Percentiles rank a stretch among this genome's conserved stretches.
Conservation (phyloP, 1,140 invertebrate species). For the Coptotermes formosanus region DNA sequence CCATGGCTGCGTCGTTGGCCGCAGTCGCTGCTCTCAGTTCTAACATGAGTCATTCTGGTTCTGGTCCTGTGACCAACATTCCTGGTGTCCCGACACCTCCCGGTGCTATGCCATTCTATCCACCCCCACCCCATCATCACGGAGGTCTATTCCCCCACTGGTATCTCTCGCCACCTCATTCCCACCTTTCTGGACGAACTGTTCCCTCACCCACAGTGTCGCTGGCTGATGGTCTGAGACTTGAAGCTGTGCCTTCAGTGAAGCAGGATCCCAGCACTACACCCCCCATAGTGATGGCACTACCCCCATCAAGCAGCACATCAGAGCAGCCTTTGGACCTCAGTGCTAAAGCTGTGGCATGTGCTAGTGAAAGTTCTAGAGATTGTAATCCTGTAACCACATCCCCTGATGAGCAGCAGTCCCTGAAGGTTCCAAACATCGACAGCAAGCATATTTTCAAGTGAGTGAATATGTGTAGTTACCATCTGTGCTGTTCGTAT, state of each 20-base stretch:
- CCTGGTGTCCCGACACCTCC: constrained; percentile 36
- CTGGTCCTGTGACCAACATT: background rate
- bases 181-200: constrained; percentile 32
- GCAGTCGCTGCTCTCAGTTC: constrained; percentile 57
- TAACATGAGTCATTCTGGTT: background rate
- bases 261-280: constrained; percentile 30
- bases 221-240: constrained; percentile 31
- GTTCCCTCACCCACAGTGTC: background rate
- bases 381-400: background rate
- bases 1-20: constrained; percentile 62
- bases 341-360: constrained; percentile 38
- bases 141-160: constrained; percentile 33
- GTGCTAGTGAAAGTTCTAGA: background rate
- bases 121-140: constrained; percentile 33
- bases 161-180: constrained; percentile 37
- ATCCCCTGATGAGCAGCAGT: constrained; percentile 20
- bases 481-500: too few species aligned
- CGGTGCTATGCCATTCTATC: constrained; percentile 40
- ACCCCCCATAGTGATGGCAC: constrained; percentile 21
- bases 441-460: constrained; percentile 68
- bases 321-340: constrained; percentile 43
- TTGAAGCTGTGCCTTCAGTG: constrained; percentile 20
- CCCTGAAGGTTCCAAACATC: constrained; percentile 44
- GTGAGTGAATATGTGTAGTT: constrained; percentile 51
- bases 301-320: constrained; percentile 4